Conservation (phyloP, 2,888 invertebrate genomes). For the Tanytarsus gracilentus region DNA sequence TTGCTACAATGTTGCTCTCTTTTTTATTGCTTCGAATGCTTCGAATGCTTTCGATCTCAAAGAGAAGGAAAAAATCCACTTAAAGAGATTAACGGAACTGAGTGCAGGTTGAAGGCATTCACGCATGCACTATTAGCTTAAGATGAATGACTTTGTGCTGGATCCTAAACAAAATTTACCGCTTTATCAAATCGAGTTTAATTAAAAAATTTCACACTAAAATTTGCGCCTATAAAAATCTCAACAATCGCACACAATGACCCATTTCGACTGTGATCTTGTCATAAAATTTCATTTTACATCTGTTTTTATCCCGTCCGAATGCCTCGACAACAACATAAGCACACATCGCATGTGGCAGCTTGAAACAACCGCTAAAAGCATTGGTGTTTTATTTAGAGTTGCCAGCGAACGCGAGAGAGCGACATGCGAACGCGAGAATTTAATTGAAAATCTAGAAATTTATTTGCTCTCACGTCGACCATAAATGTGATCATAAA, state of each 20-base stretch:
- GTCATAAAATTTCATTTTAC: background rate
- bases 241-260: background rate
- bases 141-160: no score
- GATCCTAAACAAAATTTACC: no score
- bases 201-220: background rate
- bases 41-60: no score
- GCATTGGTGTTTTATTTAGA: background rate
- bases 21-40: background rate
- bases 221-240: background rate
- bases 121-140: no score
- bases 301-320: background rate
- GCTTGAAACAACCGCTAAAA: background rate
- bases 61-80: no score
- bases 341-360: background rate
- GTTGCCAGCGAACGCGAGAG: background rate
- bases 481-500: constrained; percentile 16
- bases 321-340: background rate
- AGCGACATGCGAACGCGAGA: background rate
- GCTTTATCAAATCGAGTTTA: background rate
- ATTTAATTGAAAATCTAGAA: constrained; percentile 28
- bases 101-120: no score
- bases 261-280: background rate
- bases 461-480: constrained; percentile 24
- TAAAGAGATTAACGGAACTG: no score
- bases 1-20: constrained; percentile 12